Evolutionary conservation across 2,797 vertebrate genomes (phyloP), one percentile per base, ranked within the genome.

Genomic region (Dipus sagitta): DNA sequence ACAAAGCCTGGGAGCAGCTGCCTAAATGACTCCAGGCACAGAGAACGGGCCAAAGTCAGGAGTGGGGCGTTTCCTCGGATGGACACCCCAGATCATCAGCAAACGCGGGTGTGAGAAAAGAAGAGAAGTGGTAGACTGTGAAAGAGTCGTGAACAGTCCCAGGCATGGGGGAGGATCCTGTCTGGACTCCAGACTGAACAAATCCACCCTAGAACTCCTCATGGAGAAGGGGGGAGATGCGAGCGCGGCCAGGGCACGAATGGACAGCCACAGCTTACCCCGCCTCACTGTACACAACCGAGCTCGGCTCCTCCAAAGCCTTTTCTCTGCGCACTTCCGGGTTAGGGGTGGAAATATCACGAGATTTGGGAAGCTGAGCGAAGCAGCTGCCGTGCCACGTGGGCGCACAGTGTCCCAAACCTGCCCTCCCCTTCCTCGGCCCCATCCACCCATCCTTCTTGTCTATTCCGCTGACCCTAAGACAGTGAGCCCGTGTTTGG

Each of bases 191-290:
- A 10, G 0, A 17, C 42, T 64, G 82, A 68, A 52, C 20, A 68
- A 74, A 20, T 18, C n/a, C 24, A 9, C 18, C 24, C 11, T n/a
- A 10, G 13, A 54, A 72, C 74, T 15, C 77, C 6, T 42, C 10
- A 32, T 2, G 3, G 76, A 84, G 60, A 26, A 67, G 18, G 17
- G 14, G 13, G 47, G 3, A 9, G 8, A 6, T 30, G 0, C 52
- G 21, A 47, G 80, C 24, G 0, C 0, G 0, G 34, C 3, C 2
- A 0, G 30, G 12, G 9, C 3, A 4, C 6, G 6, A 18, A 42
- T 13, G 6, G 28, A 15, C 5, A 0, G 15, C 0, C 28, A n/a
- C 7, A 58, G 15, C 15, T 17, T 24, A 12, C 3, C 11, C 58
- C 4, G 17, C 9, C 64, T 72, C 68, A 8, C 1, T 26, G 6